These are phyloP conservation scores for Heterodera carotae DNA, from an alignment of 1,140 invertebrate genomes.

Conservation along the genomic window DNA sequence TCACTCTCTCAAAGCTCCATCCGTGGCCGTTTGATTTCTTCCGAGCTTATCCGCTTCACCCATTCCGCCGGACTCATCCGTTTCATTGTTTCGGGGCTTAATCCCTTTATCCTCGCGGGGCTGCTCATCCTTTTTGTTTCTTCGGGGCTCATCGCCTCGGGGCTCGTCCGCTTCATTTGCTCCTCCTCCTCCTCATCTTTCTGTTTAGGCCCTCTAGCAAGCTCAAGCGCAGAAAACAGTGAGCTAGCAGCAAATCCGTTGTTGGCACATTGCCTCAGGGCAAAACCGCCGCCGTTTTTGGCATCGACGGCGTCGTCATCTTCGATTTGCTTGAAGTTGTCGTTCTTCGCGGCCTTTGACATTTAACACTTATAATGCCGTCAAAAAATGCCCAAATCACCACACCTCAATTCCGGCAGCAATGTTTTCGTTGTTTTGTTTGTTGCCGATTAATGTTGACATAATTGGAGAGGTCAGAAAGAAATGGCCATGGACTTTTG, in stretches of 20 bases:
- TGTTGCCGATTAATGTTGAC: not conserved
- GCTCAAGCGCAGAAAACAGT: not conserved
- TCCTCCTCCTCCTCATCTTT: not conserved
- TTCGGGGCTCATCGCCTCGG: not conserved
- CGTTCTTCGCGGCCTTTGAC: not conserved
- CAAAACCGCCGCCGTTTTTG: not conserved
- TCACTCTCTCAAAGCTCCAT: not conserved
- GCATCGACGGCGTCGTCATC: not conserved
- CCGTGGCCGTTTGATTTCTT: not conserved
- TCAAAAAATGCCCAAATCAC: not conserved
- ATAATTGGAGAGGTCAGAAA: not conserved
- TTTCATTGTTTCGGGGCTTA: not conserved
- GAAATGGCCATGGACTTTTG: conserved; percentile 7
- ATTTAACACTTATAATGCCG: not conserved
- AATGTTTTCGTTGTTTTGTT: not conserved
- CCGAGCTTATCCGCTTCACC: not conserved
- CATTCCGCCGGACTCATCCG: not conserved
- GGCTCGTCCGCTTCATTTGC: not conserved
- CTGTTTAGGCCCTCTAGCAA: not conserved
- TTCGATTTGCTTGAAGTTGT: not conserved
- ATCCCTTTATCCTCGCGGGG: not conserved
- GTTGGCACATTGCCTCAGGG: not conserved
- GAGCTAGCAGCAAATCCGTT: not conserved
- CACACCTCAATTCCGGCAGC: not conserved
- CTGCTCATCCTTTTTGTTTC: not conserved